Conservation (phyloP, 2,888 invertebrate species). For the Campoletis raptor region DNA sequence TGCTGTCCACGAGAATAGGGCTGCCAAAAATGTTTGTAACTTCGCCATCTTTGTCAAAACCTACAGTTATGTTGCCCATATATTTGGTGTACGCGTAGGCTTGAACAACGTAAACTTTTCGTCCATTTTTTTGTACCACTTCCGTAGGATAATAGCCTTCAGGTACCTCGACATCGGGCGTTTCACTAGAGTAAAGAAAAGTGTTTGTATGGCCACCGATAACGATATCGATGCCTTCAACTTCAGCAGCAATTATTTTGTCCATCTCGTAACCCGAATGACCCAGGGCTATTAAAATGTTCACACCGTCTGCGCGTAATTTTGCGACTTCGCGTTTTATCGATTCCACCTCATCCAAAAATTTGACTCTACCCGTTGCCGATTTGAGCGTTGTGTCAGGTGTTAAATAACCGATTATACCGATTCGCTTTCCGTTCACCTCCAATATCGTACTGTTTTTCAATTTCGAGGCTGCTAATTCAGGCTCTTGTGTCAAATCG, state of each 20-base stretch:
- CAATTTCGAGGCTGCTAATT: conserved; percentile 86
- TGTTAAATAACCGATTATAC: conserved; percentile 95
- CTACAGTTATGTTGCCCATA: conserved; percentile 90
- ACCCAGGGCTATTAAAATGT: conserved; percentile 94
- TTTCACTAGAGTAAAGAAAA: conserved; percentile 92
- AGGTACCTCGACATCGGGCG: conserved; percentile 89
- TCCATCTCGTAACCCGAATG: conserved; percentile 94
- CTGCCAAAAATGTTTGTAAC: conserved; percentile 89
- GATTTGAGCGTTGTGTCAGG: conserved; percentile 90
- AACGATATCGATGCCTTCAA: conserved; percentile 93
- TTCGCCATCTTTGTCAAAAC: conserved; percentile 91
- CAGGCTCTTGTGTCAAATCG: conserved; percentile 88
- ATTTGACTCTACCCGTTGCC: conserved; percentile 82
- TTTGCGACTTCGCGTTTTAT: conserved; percentile 88
- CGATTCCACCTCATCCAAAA: conserved; percentile 89
- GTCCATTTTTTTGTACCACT: conserved; percentile 89
- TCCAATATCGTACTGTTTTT: conserved; percentile 89
- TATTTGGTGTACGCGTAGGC: conserved; percentile 97
- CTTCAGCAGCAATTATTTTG: conserved; percentile 90
- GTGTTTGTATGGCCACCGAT: conserved; percentile 97
- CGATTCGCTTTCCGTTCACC: conserved; percentile 89
- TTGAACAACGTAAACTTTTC: conserved; percentile 93
- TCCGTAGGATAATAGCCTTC: conserved; percentile 92
- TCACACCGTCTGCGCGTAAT: conserved; percentile 88
- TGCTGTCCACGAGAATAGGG: conserved; percentile 90